A percentile compares a stretch with the other conserved stretches of the same genome.
Evolutionary conservation across 2,888 invertebrate genomes (phyloP).

Genomic region (Saturnia pavonia): DNA sequence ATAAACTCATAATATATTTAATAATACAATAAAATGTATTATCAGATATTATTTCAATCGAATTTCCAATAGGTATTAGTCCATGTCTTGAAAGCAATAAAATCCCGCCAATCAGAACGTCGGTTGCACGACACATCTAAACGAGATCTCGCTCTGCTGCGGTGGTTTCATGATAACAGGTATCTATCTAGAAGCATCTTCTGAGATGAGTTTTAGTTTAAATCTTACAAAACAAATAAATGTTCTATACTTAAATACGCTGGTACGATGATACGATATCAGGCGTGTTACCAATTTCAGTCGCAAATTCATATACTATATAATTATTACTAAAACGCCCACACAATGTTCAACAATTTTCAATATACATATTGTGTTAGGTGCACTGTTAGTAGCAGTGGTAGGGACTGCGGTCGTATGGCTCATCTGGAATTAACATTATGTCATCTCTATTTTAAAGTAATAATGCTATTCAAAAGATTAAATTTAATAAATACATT

Average conservation of each 20-base stretch:
- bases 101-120: constrained; percentile 24
- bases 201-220: constrained; percentile 17
- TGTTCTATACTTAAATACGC: not conserved
- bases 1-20: not conserved
- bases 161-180: constrained; percentile 31
- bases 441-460: too few relatives aligned
- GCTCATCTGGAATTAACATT: too few relatives aligned
- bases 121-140: constrained; percentile 45
- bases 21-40: not conserved
- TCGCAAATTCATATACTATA: too few relatives aligned
- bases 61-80: not conserved
- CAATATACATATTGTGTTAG: too few relatives aligned
- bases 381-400: too few relatives aligned
- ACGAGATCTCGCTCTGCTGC: constrained; percentile 48
- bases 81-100: constrained; percentile 4
- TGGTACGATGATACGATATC: too few relatives aligned
- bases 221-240: not conserved
- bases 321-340: too few relatives aligned
- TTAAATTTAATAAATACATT: too few relatives aligned
- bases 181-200: constrained; percentile 9
- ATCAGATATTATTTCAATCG: constrained; percentile 5
- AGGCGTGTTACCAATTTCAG: too few relatives aligned
- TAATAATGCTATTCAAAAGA: too few relatives aligned
- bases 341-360: too few relatives aligned
- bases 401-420: too few relatives aligned